Conservation (phyloP, 37 sponge, comb jelly and placozoan species). For the Dysidea cf. avara region DNA sequence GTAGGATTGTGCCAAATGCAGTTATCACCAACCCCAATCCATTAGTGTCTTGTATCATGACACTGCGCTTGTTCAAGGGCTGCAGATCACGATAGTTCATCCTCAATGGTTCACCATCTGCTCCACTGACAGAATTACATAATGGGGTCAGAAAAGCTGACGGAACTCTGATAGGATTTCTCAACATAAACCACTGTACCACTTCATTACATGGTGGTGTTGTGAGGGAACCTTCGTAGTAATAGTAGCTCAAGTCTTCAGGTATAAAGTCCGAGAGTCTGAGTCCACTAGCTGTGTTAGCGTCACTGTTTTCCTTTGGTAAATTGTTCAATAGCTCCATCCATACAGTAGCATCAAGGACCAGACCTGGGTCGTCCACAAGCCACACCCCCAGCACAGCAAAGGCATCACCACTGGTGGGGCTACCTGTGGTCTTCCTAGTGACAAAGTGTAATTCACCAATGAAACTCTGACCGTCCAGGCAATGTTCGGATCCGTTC, state of each 20-base stretch:
- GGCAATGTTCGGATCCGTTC: too few relatives aligned
- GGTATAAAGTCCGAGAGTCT: constrained; percentile 28
- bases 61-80: constrained; percentile 1
- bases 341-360: constrained; percentile 3
- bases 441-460: too few relatives aligned
- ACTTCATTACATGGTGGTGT: constrained; percentile 50
- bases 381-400: constrained; percentile 37
- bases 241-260: constrained; percentile 19
- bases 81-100: constrained; percentile 18
- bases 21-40: too few relatives aligned
- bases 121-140: not conserved
- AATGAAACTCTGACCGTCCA: too few relatives aligned
- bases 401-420: not conserved
- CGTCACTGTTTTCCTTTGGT: not conserved
- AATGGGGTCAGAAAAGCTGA: constrained; percentile 3
- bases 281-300: not conserved
- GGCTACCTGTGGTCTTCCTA: too few relatives aligned
- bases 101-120: not conserved
- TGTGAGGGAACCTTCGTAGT: constrained; percentile 71
- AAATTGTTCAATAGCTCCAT: not conserved
- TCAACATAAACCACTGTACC: constrained; percentile 70
- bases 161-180: constrained; percentile 35
- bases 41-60: too few relatives aligned
- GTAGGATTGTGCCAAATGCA: too few relatives aligned
- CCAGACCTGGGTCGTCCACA: not conserved